Conservation (phyloP, 1,140 invertebrate genomes). For the Vanessa tameamea region DNA sequence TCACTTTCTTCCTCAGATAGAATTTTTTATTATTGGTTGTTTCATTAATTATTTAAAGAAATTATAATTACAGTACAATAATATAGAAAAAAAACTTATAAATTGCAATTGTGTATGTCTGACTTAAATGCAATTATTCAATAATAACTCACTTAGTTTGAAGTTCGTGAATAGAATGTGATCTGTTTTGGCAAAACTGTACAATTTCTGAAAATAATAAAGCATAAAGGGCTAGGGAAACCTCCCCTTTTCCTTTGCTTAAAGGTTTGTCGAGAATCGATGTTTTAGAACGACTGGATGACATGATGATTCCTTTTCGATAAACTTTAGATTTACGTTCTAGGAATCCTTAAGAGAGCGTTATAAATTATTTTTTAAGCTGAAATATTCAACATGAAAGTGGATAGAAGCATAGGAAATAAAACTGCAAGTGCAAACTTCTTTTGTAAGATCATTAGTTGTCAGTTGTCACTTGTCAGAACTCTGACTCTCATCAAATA, state of each 20-base stretch:
- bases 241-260: conserved; percentile 95
- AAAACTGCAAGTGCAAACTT: background rate
- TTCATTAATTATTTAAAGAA: no score
- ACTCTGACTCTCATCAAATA: no score
- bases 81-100: background rate
- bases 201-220: conserved; percentile 98
- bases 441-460: no score
- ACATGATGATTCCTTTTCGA: conserved; percentile 51
- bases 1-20: no score
- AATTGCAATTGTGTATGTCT: background rate
- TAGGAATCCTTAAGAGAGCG: background rate
- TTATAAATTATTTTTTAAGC: background rate
- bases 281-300: conserved; percentile 82
- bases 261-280: conserved; percentile 95
- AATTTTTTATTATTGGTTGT: no score
- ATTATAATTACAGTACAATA: background rate
- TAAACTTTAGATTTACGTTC: background rate
- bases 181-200: conserved; percentile 98
- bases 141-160: conserved; percentile 89
- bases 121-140: no score
- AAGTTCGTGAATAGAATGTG: conserved; percentile 96
- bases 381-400: background rate
- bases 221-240: conserved; percentile 96
- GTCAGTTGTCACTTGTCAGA: no score
- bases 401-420: background rate